Conservation (phyloP, 2,113 vertebrate species). For the Otolemur garnettii region DNA sequence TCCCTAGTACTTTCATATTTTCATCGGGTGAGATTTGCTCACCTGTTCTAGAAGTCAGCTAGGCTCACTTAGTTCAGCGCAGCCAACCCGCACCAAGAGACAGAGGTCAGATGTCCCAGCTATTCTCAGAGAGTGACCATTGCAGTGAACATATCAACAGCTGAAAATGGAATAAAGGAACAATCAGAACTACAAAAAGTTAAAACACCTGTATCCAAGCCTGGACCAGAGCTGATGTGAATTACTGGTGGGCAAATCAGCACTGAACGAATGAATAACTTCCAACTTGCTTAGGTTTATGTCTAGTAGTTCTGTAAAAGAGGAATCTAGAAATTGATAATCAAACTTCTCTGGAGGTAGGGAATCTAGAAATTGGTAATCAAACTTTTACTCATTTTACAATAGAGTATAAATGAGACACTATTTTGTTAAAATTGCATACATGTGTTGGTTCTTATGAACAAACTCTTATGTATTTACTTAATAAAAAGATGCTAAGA, state of each 20-base stretch:
- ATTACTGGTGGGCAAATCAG: not conserved
- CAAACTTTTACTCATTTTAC: not conserved
- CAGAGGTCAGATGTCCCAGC: not conserved
- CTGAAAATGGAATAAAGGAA: not conserved
- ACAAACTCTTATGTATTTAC: not conserved
- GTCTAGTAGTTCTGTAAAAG: not conserved
- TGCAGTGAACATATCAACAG: not conserved
- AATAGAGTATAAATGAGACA: not conserved
- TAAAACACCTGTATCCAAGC: not conserved
- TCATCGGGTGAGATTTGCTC: not conserved
- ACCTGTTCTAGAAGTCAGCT: not conserved
- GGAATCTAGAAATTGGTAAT: not conserved
- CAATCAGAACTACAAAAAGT: not conserved
- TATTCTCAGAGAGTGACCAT: not conserved
- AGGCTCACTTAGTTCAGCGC: not conserved
- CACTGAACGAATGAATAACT: not conserved
- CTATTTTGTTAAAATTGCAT: not conserved
- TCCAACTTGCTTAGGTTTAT: not conserved
- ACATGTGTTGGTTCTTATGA: not conserved
- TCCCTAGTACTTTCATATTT: constrained; percentile 40
- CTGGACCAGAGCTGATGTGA: not conserved
- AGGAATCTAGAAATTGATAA: not conserved
- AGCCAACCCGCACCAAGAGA: not conserved
- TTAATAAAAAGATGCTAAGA: not conserved
- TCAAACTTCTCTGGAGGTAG: not conserved